Base-by-base conservation (phyloP, 2,797 vertebrate genomes). In the Pseudocheirus occidentalis region DNA sequence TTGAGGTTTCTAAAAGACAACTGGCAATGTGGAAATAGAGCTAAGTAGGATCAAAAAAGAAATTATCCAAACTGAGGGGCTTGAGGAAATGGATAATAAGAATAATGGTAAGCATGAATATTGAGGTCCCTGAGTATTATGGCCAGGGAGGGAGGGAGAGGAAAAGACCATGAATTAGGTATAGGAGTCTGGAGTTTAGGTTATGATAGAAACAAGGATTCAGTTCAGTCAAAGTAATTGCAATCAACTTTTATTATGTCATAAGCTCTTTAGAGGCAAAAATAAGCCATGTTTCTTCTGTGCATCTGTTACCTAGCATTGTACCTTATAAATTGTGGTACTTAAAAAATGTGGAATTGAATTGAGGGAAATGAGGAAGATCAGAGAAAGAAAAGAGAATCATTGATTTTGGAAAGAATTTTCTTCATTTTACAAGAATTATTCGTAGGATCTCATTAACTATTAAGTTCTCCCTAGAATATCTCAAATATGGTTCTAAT, bases 401-500 rank as follows among this genome's bases (percentile, higher is more conserved):
- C 16, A 21, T 73, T 73, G n/a, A 40, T 73, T 73, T 73, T 40
- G 66, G 21, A 73, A 50, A 92, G n/a, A 91, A 13, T 89, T 46
- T 95, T 34, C 29, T 58, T 50, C 73, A 52, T 96, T 91, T 95
- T 73, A 40, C 21, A 40, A 40, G 66, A 73, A 40, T 40, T 40
- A 73, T 40, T 73, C 93, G 55, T 55, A 90, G 81, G 52, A 95
- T 92, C 53, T 87, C 59, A 91, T 73, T 92, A 90, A 90, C 87
- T 52, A 28, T 93, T 55, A 40, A 93, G 24, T 92, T 93, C 5
- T 90, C 18, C 50, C 89, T 66, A 93, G 5, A 91, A 57, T 12
- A 90, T n/a, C 40, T 81, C 46, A 53, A 96, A 94, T 94, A 27
- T 94, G 40, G 62, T 87, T 95, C 40, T 11, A 93, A 27, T 92